phyloP scores from a whole-genome alignment of 2,113 vertebrate species.

The Sminthopsis crassicaudata region DNA sequence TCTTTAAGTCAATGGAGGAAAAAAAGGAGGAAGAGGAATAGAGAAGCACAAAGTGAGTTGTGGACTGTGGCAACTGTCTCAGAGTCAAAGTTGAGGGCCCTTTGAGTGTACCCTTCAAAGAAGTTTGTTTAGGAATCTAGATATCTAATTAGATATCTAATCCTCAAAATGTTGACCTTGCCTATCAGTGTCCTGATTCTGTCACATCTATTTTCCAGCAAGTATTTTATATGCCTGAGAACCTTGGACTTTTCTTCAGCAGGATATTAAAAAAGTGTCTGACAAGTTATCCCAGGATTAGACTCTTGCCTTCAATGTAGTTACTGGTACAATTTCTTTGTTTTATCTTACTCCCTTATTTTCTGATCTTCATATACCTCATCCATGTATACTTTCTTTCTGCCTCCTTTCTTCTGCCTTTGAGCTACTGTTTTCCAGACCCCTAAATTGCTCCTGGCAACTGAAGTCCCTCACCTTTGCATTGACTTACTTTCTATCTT shows the following conservation, averaged over 20 bases:
- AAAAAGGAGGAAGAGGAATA: background rate
- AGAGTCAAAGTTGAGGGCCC: background rate
- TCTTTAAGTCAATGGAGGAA: background rate
- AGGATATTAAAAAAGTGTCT: background rate
- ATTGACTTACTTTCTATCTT: background rate
- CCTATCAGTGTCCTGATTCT: background rate
- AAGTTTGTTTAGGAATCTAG: background rate
- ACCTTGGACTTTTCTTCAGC: rapidly evolving
- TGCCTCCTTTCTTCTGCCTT: background rate
- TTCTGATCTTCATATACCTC: background rate
- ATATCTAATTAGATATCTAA: background rate
- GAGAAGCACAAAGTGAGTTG: background rate
- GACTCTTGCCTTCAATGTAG: background rate
- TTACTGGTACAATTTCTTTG: background rate
- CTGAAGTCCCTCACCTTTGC: background rate
- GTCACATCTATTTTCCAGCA: background rate
- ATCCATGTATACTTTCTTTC: background rate
- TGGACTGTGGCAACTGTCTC: background rate
- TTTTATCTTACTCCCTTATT: background rate
- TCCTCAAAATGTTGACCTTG: background rate
- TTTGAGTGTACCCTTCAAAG: background rate
- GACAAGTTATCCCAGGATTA: background rate
- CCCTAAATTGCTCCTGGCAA: background rate
- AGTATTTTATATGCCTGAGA: background rate
- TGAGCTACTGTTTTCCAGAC: background rate